Base-by-base conservation (phyloP, 37 sponge, comb jelly and placozoan species). In the Haliclona indistincta region DNA sequence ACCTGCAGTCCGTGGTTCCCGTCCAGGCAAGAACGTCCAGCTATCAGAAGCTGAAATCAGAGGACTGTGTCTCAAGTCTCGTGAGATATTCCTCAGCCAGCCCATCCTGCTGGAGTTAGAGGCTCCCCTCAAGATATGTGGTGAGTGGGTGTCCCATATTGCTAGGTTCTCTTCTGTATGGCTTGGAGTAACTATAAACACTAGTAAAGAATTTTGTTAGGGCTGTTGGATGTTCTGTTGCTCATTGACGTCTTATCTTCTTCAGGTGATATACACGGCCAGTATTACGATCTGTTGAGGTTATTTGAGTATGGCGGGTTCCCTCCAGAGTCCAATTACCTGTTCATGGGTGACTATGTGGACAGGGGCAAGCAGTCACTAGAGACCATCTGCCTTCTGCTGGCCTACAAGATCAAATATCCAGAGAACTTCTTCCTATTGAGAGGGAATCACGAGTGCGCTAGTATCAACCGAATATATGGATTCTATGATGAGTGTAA, bases 401-500 rank as follows among this genome's bases (percentile, higher is more conserved):
- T 98, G 28, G 99, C 99, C 1, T 98, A 98, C 84, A 98, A 98
- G 81, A 95, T 98, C 68, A 98, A 98, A 74, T 98, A 98, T 53
- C 99, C 99, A 0, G 99, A 98, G 63, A 98, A 98, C 64, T 98
- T 98, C 91, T 98, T 98, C 69, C 73, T 98, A 33, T 68, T 98
- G 26, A 84, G 99, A 60, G 99, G 99, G 13, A 98, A 98, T 56
- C 99, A 98, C 75, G 99, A 98, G 70, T 98, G 99, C 78, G 99
- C 99, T 79, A 89, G 91, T 62, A 98, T 98, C 81, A 98, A 98
- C 88, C 82, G 99, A 61, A 98, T 98, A 65, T 98, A 98, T 58
- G 99, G 99, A 35, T 98, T 98, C 60, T 98, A 98, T 54, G 99
- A 98, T 75, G 99, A 98, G 79, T 98, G 99, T 93, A 83, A 92